phyloP scores from a whole-genome alignment of 2,888 invertebrate genomes.

The Malthinus flaveolus region DNA sequence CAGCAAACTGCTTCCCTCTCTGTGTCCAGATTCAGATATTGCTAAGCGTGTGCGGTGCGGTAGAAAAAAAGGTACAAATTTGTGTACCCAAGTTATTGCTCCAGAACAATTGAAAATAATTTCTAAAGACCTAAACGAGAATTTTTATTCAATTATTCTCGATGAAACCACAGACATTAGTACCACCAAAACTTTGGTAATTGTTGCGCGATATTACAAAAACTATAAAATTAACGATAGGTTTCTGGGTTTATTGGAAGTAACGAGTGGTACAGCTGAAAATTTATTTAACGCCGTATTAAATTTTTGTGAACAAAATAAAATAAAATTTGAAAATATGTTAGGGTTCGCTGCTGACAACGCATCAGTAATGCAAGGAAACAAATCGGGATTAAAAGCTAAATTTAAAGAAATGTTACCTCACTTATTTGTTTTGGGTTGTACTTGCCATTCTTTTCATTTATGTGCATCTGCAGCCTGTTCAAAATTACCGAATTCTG shows the following conservation, averaged over 20 bases:
- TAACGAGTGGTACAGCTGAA: no score
- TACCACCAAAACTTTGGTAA: neutral
- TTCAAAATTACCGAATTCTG: neutral
- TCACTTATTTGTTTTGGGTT: neutral
- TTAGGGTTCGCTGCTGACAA: neutral
- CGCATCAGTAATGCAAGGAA: neutral
- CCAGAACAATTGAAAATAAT: neutral
- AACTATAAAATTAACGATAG: neutral
- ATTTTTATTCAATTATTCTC: neutral
- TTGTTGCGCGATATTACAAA: neutral
- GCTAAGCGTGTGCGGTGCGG: slow-evolving; percentile 26
- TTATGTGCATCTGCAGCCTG: neutral
- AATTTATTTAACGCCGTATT: no score
- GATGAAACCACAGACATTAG: neutral
- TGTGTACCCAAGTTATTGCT: neutral
- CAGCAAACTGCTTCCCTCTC: neutral
- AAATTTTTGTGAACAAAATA: neutral
- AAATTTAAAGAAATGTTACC: neutral
- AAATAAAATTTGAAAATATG: neutral
- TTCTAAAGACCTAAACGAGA: neutral
- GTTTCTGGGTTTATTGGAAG: neutral
- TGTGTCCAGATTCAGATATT: slow-evolving; percentile 34
- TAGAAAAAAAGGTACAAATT: neutral
- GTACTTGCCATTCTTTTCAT: neutral
- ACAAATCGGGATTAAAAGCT: neutral